Percentiles rank a stretch among this genome's conserved stretches.
Conservation (phyloP, 2,797 vertebrate species). For the Sebastes goodei region DNA sequence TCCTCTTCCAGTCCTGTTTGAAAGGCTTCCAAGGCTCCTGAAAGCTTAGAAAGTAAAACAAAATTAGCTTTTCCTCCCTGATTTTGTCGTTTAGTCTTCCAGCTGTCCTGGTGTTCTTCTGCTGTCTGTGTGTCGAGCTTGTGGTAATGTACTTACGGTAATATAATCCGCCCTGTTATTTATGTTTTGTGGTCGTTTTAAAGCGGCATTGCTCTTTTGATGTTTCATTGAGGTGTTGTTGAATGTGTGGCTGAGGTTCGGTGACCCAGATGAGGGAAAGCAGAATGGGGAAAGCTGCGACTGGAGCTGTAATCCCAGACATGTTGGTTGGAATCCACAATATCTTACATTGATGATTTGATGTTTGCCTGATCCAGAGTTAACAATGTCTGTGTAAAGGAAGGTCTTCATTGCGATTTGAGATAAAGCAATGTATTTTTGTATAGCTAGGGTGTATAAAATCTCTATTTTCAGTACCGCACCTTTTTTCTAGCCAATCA, state of each 20-base stretch:
- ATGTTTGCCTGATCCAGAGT: slow-evolving; percentile 7
- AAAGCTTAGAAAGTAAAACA: background rate
- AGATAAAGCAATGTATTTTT: slow-evolving; percentile 78
- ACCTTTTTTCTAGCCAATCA: slow-evolving; percentile 8
- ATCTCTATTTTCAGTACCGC: slow-evolving; percentile 51
- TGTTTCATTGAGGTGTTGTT: slow-evolving; percentile 14
- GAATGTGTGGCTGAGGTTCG: slow-evolving; percentile 4
- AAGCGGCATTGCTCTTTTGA: slow-evolving; percentile 4
- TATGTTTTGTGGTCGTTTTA: slow-evolving; percentile 40
- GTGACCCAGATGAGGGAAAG: background rate
- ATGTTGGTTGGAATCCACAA: background rate
- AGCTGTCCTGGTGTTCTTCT: slow-evolving; percentile 21
- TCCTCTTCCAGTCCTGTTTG: background rate
- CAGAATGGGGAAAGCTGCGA: background rate
- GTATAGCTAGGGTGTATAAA: slow-evolving; percentile 60
- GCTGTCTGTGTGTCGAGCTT: background rate
- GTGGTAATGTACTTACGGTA: background rate
- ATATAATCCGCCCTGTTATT: slow-evolving; percentile 35
- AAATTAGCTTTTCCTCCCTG: background rate
- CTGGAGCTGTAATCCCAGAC: background rate
- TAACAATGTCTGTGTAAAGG: slow-evolving; percentile 37
- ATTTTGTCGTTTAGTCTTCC: background rate
- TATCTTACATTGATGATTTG: slow-evolving; percentile 5
- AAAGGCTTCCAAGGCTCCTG: background rate
- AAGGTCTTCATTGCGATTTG: slow-evolving; percentile 28